Conservation (phyloP, 2,797 vertebrate species). For the Taenioides sp. region DNA sequence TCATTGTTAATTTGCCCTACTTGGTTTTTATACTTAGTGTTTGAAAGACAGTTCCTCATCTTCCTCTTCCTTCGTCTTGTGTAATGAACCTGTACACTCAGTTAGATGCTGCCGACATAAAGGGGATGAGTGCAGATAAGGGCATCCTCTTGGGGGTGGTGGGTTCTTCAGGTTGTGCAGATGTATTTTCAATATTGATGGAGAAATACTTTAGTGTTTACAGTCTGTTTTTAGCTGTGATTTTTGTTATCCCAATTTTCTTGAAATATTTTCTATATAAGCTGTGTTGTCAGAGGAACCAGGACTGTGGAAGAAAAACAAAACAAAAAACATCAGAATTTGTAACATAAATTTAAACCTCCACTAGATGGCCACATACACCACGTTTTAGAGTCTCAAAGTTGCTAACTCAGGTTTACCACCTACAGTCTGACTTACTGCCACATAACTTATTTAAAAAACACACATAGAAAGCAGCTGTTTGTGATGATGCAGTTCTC, state of each 20-base stretch:
- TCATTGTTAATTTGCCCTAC: constrained; percentile 69
- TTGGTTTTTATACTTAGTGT: constrained; percentile 51
- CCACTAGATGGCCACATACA: constrained; percentile 63
- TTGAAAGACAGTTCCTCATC: constrained; percentile 64
- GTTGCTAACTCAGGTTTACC: constrained; percentile 24
- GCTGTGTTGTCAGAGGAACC: constrained; percentile 93
- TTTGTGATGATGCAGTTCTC: constrained; percentile 21
- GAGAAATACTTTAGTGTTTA: constrained; percentile 71
- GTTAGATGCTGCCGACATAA: constrained; percentile 58
- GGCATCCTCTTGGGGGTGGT: constrained; percentile 51
- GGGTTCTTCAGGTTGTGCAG: constrained; percentile 45
- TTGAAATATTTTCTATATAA: constrained; percentile 64
- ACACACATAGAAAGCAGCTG: constrained; percentile 22
- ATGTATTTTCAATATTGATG: constrained; percentile 72
- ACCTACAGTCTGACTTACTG: constrained; percentile 44
- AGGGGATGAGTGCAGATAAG: constrained; percentile 46
- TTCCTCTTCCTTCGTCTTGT: constrained; percentile 59
- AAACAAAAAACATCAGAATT: background rate
- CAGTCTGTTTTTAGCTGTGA: constrained; percentile 69
- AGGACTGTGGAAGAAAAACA: constrained; percentile 80
- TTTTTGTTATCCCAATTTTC: constrained; percentile 71
- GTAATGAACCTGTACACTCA: constrained; percentile 66
- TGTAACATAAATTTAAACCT: constrained; percentile 13
- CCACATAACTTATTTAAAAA: constrained; percentile 30
- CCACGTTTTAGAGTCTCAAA: constrained; percentile 17